These are phyloP conservation scores for Hormiphora californensis DNA, from an alignment of 37 sponge, comb jelly and placozoan species.

Conservation along the genomic window DNA sequence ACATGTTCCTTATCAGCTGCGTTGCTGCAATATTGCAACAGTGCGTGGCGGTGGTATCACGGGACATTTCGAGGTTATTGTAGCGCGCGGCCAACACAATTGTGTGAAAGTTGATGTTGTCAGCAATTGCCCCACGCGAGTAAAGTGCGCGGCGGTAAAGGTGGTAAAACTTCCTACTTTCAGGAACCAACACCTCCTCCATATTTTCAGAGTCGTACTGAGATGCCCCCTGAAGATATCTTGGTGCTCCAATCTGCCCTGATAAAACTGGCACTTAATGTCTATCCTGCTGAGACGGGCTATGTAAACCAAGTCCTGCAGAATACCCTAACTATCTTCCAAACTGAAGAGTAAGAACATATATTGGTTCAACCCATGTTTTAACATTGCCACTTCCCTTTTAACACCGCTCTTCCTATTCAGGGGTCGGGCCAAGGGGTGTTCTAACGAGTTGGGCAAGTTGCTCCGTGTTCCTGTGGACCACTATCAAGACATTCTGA, in stretches of 20 bases:
- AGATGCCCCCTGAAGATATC: conserved; percentile 80
- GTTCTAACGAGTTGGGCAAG: conserved; percentile 65
- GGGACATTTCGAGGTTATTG: too few relatives aligned
- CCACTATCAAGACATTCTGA: conserved; percentile 78
- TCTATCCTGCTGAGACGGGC: conserved; percentile 76
- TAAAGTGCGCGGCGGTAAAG: too few relatives aligned
- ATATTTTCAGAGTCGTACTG: conserved; percentile 67
- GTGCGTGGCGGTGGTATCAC: too few relatives aligned
- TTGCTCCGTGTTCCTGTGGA: conserved; percentile 82
- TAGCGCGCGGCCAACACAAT: too few relatives aligned
- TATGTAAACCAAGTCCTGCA: conserved; percentile 86
- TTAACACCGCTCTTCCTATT: background rate
- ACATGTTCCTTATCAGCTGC: background rate
- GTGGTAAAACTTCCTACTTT: too few relatives aligned
- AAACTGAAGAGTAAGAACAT: conserved; percentile 60
- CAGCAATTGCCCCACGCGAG: too few relatives aligned
- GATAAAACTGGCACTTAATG: conserved; percentile 86
- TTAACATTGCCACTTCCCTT: background rate
- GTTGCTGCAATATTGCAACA: background rate
- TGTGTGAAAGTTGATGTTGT: too few relatives aligned
- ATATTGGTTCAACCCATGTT: background rate
- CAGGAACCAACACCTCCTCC: too few relatives aligned
- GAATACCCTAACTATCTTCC: conserved; percentile 64
- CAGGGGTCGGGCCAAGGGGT: background rate
- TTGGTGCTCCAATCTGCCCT: conserved; percentile 78